Evolutionary conservation across 2,797 vertebrate species (phyloP), one percentile per base, ranked within the genome.

Genomic region (Trachops cirrhosus): DNA sequence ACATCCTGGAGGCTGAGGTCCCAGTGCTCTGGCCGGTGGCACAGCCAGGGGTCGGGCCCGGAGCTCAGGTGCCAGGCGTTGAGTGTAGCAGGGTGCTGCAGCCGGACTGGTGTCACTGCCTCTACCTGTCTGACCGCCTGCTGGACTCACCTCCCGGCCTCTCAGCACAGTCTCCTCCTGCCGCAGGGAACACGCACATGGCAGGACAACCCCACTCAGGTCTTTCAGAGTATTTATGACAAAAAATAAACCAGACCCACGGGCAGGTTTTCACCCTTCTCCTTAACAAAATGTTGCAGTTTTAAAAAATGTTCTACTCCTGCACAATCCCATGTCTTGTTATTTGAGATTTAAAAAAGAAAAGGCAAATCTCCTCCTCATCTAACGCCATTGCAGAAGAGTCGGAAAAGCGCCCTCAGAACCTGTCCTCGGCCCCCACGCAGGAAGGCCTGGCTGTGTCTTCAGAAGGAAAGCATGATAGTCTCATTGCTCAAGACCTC

Each of bases 111-210:
- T 44, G 9, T 21, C 48, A 8, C 34, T 15, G 9, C 44, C 46
- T 50, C 41, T 64, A 52, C 44, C 26, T 3, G 3, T 73, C 62
- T 71, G 79, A 24, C 52, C 75, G 14, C 50, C 54, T 39, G 71
- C 48, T 16, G 41, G 78, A 18, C 26, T 50, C 29, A 11, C 37
- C 71, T 18, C 26, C 1, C 18, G 44, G 44, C 6, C n/a, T 18
- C 90, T 78, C 62, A 15, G 74, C 50, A 24, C 34, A 21, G 77
- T 19, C 62, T 46, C 59, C 44, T 83, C 41, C 19, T 12, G 78
- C 57, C n/a, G 44, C 9, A 0, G 5, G 71, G n/a, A n/a, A 3
- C 8, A 34, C 1, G 9, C 37, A 6, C 18, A 1, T 16, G 22
- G 39, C 70, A 64, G 78, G 91, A 39, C 64, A 48, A 4, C 77